Conservation (phyloP, 1,140 invertebrate genomes). For the Caenorhabditis remanei region DNA sequence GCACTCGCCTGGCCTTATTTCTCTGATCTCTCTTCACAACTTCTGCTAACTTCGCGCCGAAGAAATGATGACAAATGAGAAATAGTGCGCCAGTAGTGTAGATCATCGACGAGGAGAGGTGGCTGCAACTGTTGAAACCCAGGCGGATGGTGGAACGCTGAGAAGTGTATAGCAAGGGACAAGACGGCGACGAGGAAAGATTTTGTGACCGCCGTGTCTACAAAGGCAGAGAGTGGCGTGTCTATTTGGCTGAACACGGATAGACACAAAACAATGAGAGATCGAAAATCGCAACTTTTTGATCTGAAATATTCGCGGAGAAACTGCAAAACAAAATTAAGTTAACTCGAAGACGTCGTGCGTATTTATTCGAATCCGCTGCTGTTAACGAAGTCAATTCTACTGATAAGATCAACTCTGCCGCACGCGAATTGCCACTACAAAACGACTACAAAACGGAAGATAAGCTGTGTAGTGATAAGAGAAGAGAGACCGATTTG, state of each 20-base stretch:
- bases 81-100: background rate
- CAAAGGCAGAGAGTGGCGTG: slow-evolving; percentile 4
- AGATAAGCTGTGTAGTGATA: background rate
- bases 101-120: slow-evolving; percentile 8
- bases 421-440: background rate
- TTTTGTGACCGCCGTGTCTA: slow-evolving; percentile 49
- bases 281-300: slow-evolving; percentile 49
- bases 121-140: slow-evolving; percentile 14
- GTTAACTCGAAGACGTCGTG: background rate
- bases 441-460: slow-evolving; percentile 8
- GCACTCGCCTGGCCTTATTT: slow-evolving; percentile 11
- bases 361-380: background rate
- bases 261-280: slow-evolving; percentile 19
- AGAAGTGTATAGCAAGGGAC: background rate
- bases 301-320: background rate
- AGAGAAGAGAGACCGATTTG: background rate
- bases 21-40: background rate
- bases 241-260: slow-evolving; percentile 43
- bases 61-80: slow-evolving; percentile 49
- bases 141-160: background rate
- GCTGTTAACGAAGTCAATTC: background rate
- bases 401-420: slow-evolving; percentile 5
- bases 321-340: background rate
- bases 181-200: background rate
- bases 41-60: slow-evolving; percentile 13